Percentiles rank a stretch among this genome's conserved stretches.
phyloP scores from a whole-genome alignment of 2,113 vertebrate species.

The Cricetomys ansorgei region DNA sequence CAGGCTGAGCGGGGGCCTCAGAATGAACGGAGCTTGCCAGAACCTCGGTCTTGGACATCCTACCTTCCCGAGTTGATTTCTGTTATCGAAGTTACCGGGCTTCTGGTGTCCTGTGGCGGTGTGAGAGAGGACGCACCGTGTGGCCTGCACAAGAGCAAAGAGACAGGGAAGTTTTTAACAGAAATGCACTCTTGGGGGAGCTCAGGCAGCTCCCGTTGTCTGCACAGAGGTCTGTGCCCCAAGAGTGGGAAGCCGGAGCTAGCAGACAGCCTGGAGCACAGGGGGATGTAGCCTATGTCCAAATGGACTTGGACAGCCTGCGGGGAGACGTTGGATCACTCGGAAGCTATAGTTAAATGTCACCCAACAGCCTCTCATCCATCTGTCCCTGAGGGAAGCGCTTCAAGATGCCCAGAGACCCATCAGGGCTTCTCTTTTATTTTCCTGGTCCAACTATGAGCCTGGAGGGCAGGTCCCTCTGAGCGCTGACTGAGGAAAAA shows the following conservation, averaged over 20 bases:
- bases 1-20: background rate
- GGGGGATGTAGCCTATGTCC: background rate
- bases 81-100: background rate
- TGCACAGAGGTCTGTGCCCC: background rate
- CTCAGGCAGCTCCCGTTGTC: background rate
- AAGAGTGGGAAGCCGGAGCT: background rate
- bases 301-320: background rate
- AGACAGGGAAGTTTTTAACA: background rate
- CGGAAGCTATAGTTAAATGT: constrained; percentile 47
- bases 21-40: background rate
- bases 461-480: background rate
- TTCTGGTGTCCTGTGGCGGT: background rate
- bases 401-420: constrained; percentile 92
- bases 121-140: background rate
- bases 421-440: constrained; percentile 84
- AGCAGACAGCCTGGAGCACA: background rate
- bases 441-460: constrained; percentile 68
- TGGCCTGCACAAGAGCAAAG: background rate
- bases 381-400: constrained; percentile 83
- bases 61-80: background rate
- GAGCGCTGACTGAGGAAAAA: background rate
- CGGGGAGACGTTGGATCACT: background rate
- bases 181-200: background rate
- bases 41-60: background rate
- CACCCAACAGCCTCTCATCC: constrained; percentile 80